These are phyloP conservation scores for Mnemiopsis leidyi DNA, from an alignment of 37 sponge, comb jelly and placozoan genomes.

Conservation along the genomic window DNA sequence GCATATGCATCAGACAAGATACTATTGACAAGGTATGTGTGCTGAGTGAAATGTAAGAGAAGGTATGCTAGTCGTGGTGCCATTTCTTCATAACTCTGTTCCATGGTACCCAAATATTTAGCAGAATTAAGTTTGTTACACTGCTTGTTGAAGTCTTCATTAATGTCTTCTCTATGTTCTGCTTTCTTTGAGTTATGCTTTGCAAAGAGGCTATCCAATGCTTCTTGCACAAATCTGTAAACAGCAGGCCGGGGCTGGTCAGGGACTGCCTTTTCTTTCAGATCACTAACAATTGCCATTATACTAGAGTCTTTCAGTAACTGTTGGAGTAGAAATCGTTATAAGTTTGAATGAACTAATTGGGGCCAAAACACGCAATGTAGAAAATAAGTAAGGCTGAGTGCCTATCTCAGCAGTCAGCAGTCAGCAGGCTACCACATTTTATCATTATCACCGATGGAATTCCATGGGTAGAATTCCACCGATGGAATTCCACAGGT, in stretches of 20 bases:
- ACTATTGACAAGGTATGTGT: constrained; percentile 41
- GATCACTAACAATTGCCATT: neutral
- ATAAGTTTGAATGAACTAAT: no score
- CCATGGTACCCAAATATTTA: neutral
- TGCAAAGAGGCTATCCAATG: neutral
- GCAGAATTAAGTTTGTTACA: neutral
- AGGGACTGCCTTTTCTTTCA: neutral
- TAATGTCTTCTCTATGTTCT: neutral
- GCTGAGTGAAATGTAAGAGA: neutral
- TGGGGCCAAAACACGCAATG: no score
- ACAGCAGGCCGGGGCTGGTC: constrained; percentile 16
- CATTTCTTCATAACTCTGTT: constrained; percentile 5
- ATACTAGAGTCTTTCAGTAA: neutral
- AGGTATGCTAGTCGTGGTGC: constrained; percentile 14
- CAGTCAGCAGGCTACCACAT: no score
- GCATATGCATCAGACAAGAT: constrained; percentile 18
- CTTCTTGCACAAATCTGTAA: constrained; percentile 12
- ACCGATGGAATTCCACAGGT: no score
- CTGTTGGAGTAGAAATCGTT: no score
- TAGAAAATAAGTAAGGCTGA: no score
- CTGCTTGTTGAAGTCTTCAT: neutral
- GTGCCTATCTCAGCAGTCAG: no score
- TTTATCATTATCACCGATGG: no score
- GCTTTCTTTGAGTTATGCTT: neutral
- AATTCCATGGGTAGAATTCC: no score